phyloP scores from a whole-genome alignment of 2,113 vertebrate genomes.

The Tragelaphus imberbis region DNA sequence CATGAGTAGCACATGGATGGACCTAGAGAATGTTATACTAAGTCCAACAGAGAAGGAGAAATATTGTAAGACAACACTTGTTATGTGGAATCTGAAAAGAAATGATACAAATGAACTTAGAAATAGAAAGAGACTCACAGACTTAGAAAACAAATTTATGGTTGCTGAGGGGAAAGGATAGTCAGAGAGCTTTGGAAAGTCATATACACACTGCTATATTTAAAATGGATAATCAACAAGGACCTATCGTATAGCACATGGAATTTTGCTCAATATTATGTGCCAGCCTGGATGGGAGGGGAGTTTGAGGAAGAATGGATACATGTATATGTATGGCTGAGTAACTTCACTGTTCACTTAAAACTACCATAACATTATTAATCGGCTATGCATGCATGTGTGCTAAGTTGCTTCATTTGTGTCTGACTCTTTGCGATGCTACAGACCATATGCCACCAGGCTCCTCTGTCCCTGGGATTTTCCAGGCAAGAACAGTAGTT shows the following conservation, averaged over 20 bases:
- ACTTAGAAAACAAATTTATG: neutral
- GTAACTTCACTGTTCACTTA: neutral
- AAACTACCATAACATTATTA: neutral
- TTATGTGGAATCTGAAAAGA: neutral
- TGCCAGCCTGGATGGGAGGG: neutral
- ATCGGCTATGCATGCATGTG: accelerated
- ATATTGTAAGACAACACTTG: neutral
- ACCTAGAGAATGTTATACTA: neutral
- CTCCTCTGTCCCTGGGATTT: neutral
- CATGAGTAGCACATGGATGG: neutral
- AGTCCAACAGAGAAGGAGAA: neutral
- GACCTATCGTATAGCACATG: neutral
- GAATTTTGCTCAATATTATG: neutral
- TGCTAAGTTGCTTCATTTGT: neutral
- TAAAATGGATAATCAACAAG: neutral
- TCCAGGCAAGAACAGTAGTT: neutral
- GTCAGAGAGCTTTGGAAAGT: neutral
- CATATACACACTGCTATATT: neutral
- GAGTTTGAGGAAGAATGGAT: neutral
- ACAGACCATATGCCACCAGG: neutral
- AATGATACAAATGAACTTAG: neutral
- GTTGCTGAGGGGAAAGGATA: neutral
- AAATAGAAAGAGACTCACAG: neutral
- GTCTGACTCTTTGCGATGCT: neutral
- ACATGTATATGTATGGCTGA: neutral